Percentiles rank a stretch among this genome's conserved stretches.
These are phyloP conservation scores for Heterodera carotae DNA, from an alignment of 1,140 invertebrate genomes.

Conservation along the genomic window DNA sequence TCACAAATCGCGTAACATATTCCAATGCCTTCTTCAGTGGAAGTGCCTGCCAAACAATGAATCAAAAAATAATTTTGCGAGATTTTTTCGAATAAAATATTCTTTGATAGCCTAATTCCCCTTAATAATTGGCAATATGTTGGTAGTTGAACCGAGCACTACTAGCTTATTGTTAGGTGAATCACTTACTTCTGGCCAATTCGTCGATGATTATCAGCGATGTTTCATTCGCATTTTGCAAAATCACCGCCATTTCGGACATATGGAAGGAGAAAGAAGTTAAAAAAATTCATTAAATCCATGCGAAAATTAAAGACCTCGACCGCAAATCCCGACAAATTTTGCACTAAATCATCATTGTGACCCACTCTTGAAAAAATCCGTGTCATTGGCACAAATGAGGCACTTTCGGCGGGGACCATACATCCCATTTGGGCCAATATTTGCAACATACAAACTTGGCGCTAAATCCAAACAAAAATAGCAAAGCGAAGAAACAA, in stretches of 20 bases:
- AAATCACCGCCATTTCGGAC: slow-evolving; percentile 52
- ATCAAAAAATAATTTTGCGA: neutral
- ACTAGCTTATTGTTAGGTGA: too few species aligned
- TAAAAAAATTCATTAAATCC: neutral
- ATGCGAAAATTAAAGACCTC: slow-evolving; percentile 72
- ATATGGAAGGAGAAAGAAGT: slow-evolving; percentile 23
- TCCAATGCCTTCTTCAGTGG: slow-evolving; percentile 51
- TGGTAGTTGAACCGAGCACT: too few species aligned
- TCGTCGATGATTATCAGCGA: slow-evolving; percentile 56
- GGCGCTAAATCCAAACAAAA: slow-evolving; percentile 66
- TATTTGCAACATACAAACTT: slow-evolving; percentile 83
- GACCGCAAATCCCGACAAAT: slow-evolving; percentile 79
- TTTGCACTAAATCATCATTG: slow-evolving; percentile 80
- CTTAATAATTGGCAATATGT: too few species aligned
- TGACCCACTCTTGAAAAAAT: slow-evolving; percentile 81
- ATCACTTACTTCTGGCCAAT: slow-evolving; percentile 48
- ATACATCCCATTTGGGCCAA: slow-evolving; percentile 84
- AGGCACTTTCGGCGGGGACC: slow-evolving; percentile 76
- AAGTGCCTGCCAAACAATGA: slow-evolving; percentile 45
- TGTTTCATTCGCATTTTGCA: slow-evolving; percentile 44
- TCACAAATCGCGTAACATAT: slow-evolving; percentile 54
- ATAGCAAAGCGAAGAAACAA: neutral
- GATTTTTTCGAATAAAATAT: neutral
- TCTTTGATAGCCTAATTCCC: too few species aligned
- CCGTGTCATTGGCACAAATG: slow-evolving; percentile 72